Base-by-base conservation (phyloP, 2,888 invertebrate species). In the Masnerella sp. region DNA sequence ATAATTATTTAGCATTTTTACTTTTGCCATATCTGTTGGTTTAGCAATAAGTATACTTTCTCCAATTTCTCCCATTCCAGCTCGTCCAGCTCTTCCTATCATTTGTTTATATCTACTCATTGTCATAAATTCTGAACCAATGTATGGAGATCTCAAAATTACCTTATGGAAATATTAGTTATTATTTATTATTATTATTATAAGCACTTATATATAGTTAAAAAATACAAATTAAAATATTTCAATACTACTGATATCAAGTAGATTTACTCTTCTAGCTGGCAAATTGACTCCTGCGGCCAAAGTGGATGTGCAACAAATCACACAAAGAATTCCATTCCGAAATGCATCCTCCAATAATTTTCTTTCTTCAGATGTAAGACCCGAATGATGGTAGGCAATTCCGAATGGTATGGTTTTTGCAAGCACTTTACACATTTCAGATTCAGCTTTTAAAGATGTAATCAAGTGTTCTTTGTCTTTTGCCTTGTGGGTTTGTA, bases 271-370 rank as follows among this genome's bases (percentile, higher is more conserved):
- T 82, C 97, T 91, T 88, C 92, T 92, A 0, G 98, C 98, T 9
- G 98, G 98, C 78, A 99, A 90, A 90, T 99, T 99, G 20, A 99
- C 97, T 2, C 98, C 98, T 15, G 98, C 98, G n/a, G 98, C 98
- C 76, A 99, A 89, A 0, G 98, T 99, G 0, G 98, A 97, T 0
- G 98, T 99, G 85, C 97, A 98, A 84, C 97, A 96, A 75, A 99
- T 90, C 22, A 97, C 94, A 71, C 93, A 94, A 28, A 99, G 88
- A n/a, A 91, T 92, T 0, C 96, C 96, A n/a, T 90, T 89, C 75
- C 93, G 91, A 86, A 94, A 97, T 0, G 92, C 94, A 61, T 94
- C 95, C 86, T 98, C 98, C 11, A 98, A 89, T 52, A 96, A 89
- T 75, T 90, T 90, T 22, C 98, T 89, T 88, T 99, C 98, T 82